Percentiles rank a stretch among this genome's conserved stretches.
phyloP scores from a whole-genome alignment of 2,113 vertebrate genomes.

The Fulmarus glacialis region DNA sequence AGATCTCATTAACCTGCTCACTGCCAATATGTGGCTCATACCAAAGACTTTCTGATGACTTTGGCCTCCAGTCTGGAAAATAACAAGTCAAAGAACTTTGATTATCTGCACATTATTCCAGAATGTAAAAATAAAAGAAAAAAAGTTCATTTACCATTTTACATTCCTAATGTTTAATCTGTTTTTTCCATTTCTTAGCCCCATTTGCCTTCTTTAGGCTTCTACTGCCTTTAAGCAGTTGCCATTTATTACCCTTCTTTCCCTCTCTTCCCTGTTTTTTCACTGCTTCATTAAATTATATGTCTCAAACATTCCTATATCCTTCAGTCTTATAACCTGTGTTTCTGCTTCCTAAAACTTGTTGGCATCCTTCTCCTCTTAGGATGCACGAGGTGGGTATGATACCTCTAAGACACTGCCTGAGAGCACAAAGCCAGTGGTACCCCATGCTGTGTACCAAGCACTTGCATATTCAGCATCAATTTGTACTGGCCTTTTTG shows the following conservation, averaged over 20 bases:
- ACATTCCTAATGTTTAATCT: not conserved
- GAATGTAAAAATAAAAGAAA: not conserved
- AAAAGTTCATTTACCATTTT: not conserved
- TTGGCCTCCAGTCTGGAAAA: slow-evolving; percentile 16
- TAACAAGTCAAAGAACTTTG: not conserved
- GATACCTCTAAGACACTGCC: not conserved
- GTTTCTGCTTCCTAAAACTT: not conserved
- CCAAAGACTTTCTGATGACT: not conserved
- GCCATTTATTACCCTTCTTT: not conserved
- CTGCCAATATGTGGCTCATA: not conserved
- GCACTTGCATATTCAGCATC: not conserved
- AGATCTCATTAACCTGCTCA: slow-evolving; percentile 1
- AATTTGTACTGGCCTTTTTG: not conserved
- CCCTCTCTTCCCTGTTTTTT: not conserved
- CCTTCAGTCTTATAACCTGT: not conserved
- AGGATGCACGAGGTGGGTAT: not conserved
- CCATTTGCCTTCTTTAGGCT: not conserved
- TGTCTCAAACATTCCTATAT: not conserved
- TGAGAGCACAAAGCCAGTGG: not conserved
- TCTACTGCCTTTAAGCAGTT: not conserved
- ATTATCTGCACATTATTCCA: not conserved
- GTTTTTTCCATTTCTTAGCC: not conserved
- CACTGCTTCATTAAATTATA: not conserved
- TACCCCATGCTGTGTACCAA: not conserved
- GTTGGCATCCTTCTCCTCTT: not conserved